A percentile compares a stretch with the other conserved stretches of the same genome.
Conservation (phyloP, 2,888 invertebrate genomes). For the Calliphora vomitoria region DNA sequence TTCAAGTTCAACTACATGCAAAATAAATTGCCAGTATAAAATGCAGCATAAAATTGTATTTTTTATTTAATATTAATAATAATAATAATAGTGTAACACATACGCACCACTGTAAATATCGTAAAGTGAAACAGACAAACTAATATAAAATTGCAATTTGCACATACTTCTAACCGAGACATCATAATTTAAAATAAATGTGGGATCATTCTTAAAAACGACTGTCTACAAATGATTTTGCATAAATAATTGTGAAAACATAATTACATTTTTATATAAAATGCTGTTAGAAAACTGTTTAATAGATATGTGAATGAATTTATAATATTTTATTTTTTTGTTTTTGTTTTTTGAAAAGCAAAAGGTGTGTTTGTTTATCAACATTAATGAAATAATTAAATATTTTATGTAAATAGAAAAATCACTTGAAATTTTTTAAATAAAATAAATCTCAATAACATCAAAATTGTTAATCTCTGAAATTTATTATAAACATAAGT, state of each 20-base stretch:
- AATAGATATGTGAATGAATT: constrained; percentile 3
- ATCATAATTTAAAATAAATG: constrained; percentile 11
- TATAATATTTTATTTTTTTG: too few relatives aligned
- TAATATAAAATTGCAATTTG: too few relatives aligned
- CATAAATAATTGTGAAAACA: background rate
- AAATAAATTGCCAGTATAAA: constrained; percentile 43
- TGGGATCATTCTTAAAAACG: background rate
- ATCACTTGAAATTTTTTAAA: too few relatives aligned
- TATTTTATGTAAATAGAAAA: background rate
- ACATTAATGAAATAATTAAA: background rate
- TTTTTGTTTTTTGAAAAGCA: background rate
- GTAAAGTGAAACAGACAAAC: too few relatives aligned
- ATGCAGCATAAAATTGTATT: constrained; percentile 53
- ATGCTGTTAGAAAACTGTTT: background rate
- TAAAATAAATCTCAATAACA: too few relatives aligned
- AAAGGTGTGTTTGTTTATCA: constrained; percentile 14
- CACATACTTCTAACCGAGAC: background rate
- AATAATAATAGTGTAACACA: constrained; percentile 11
- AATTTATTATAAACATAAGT: too few relatives aligned
- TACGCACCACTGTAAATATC: constrained; percentile 27
- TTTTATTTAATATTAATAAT: background rate
- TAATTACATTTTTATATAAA: background rate
- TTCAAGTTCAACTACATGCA: constrained; percentile 67
- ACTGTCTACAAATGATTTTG: background rate
- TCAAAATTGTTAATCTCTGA: too few relatives aligned